These are phyloP conservation scores for Leucophenga montana DNA, from an alignment of 2,888 invertebrate species.

Conservation along the genomic window DNA sequence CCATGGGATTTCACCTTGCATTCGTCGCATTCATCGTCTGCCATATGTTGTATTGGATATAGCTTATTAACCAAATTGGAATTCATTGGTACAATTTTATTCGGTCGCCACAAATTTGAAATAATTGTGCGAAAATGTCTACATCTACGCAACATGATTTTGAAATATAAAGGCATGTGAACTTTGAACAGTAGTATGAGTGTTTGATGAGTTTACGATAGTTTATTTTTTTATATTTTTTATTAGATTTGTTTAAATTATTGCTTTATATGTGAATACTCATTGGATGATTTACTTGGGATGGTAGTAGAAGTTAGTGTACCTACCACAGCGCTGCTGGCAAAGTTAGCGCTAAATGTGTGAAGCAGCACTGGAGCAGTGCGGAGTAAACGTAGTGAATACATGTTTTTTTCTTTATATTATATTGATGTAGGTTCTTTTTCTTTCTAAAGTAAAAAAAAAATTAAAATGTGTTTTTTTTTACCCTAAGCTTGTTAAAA, in stretches of 20 bases:
- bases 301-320: neutral
- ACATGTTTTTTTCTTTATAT: conserved; percentile 48
- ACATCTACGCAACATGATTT: too few species aligned
- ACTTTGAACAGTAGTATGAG: conserved; percentile 49
- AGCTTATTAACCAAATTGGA: neutral
- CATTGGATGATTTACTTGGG: neutral
- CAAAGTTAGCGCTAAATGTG: conserved; percentile 51
- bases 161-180: conserved; percentile 39
- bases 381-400: conserved; percentile 47
- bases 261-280: too few species aligned
- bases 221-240: neutral
- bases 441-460: too few species aligned
- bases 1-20: neutral
- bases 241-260: conserved; percentile 7
- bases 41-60: neutral
- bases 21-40: neutral
- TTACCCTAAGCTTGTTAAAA: neutral
- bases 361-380: conserved; percentile 39
- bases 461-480: too few species aligned
- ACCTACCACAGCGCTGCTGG: conserved; percentile 52
- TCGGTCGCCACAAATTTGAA: neutral
- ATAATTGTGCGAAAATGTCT: conserved; percentile 2
- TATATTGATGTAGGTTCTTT: too few species aligned
- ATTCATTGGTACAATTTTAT: neutral
- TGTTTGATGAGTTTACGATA: too few species aligned